Evolutionary conservation across 2,888 invertebrate species (phyloP).

Genomic region (Ichneumoninae sp.): DNA sequence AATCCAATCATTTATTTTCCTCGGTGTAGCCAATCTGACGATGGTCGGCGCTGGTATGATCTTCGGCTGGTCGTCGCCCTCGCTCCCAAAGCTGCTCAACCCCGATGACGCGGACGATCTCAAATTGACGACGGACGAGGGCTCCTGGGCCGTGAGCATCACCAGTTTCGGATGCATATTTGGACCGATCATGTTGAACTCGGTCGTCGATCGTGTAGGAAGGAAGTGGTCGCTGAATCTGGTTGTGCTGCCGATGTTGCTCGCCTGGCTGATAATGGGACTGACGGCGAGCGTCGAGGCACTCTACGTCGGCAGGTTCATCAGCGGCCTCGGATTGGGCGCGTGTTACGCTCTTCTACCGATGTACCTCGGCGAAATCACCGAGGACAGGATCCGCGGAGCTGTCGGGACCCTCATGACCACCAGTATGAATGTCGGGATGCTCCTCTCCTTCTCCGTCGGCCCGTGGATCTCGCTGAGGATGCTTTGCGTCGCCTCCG

Average conservation of each 20-base stretch:
- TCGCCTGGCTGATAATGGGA: conserved; percentile 28
- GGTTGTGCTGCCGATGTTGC: conserved; percentile 31
- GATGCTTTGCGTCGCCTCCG: neutral
- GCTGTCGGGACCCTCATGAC: conserved; percentile 7
- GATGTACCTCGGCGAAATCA: conserved; percentile 53
- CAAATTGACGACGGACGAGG: neutral
- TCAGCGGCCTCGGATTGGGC: conserved; percentile 31
- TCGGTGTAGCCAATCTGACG: conserved; percentile 18
- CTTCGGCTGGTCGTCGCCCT: conserved; percentile 37
- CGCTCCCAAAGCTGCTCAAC: conserved; percentile 40
- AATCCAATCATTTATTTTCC: too few species aligned
- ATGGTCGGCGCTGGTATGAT: conserved; percentile 40
- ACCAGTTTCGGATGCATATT: conserved; percentile 29
- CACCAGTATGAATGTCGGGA: neutral
- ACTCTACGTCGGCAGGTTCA: conserved; percentile 28
- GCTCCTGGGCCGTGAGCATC: conserved; percentile 35
- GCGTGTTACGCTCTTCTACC: conserved; percentile 20
- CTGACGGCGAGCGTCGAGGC: neutral
- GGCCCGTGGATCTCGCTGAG: neutral
- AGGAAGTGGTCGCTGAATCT: conserved; percentile 41
- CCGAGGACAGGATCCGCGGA: conserved; percentile 49
- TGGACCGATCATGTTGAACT: conserved; percentile 29
- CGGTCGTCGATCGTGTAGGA: conserved; percentile 41
- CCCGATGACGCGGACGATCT: neutral
- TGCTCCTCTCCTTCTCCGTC: neutral